Conservation (phyloP, 2,113 vertebrate species). For the Merops nubicus region DNA sequence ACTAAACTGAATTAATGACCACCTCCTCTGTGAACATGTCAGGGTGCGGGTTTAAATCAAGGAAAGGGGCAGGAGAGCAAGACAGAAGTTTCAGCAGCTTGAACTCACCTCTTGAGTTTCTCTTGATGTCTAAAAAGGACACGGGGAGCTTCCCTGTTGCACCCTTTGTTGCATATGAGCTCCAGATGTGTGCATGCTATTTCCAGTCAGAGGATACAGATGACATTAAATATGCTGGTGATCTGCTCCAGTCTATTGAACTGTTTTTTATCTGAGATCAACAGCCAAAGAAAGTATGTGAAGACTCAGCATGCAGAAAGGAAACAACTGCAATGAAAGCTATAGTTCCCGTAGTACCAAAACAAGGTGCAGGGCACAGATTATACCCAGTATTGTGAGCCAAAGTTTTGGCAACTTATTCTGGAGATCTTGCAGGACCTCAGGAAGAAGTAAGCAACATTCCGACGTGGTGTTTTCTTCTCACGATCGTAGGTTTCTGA, state of each 20-base stretch:
- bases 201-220: conserved; percentile 62
- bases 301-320: conserved; percentile 51
- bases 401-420: background rate
- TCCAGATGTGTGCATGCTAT: conserved; percentile 43
- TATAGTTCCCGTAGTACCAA: background rate
- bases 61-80: background rate
- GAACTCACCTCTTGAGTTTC: conserved; percentile 11
- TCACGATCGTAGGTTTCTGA: background rate
- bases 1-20: background rate
- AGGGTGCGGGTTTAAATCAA: background rate
- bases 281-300: conserved; percentile 50
- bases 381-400: background rate
- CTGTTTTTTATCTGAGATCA: conserved; percentile 50
- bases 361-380: conserved; percentile 16
- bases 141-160: background rate
- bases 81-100: background rate
- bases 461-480: background rate
- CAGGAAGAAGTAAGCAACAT: background rate
- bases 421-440: background rate
- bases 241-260: conserved; percentile 44
- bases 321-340: conserved; percentile 26
- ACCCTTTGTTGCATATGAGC: conserved; percentile 46
- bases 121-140: conserved; percentile 5
- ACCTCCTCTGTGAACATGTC: background rate
- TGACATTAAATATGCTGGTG: conserved; percentile 51